Evolutionary conservation across 2,113 vertebrate species (phyloP).

Genomic region (Phodopus roborovskii): DNA sequence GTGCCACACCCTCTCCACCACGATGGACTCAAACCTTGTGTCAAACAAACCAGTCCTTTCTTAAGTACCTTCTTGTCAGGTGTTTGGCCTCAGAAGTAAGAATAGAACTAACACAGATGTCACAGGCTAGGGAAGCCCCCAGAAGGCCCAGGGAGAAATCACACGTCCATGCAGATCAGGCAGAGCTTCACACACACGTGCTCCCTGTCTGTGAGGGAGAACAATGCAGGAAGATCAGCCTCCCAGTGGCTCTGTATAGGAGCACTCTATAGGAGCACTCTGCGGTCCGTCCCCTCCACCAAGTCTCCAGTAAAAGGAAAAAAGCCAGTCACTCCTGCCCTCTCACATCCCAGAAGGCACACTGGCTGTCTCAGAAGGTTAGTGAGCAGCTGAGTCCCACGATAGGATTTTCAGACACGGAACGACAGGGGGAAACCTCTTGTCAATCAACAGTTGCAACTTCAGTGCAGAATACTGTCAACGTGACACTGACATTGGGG

Average conservation of each 20-base stretch:
- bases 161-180: background rate
- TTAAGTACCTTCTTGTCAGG: background rate
- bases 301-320: background rate
- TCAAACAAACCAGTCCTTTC: background rate
- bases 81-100: background rate
- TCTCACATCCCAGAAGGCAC: too few relatives aligned
- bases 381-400: background rate
- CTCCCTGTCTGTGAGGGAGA: background rate
- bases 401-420: background rate
- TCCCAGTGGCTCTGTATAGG: background rate
- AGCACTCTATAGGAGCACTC: background rate
- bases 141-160: background rate
- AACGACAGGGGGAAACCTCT: background rate
- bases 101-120: background rate
- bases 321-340: background rate
- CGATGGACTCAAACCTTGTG: background rate
- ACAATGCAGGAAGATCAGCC: background rate
- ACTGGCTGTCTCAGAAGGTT: fast-evolving
- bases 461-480: background rate
- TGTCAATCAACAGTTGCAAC: background rate
- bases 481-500: background rate
- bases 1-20: background rate
- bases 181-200: background rate
- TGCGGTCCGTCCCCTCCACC: background rate
- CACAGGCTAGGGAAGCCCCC: background rate